Conservation (phyloP, 92 coral and sea anemone species). For the Anthopleura xanthogrammica region DNA sequence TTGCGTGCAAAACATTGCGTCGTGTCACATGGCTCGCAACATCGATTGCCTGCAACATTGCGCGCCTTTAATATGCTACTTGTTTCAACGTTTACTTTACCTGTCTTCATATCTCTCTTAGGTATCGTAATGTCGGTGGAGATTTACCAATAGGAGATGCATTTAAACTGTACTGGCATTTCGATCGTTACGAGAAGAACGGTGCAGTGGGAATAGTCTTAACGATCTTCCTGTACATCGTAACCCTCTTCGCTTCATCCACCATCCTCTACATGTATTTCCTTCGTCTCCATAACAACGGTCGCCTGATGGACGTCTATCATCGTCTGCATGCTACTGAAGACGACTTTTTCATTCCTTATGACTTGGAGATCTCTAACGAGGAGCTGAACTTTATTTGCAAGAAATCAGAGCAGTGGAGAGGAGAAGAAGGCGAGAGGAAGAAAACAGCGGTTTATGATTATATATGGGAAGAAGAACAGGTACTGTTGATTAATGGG, state of each 20-base stretch:
- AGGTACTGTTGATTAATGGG: constrained; percentile 35
- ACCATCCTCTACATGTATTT: constrained; percentile 93
- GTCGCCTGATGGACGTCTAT: constrained; percentile 92
- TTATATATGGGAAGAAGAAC: constrained; percentile 98
- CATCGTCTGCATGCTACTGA: constrained; percentile 91
- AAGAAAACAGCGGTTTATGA: constrained; percentile 94
- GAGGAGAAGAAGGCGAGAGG: constrained; percentile 98
- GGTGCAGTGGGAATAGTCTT: constrained; percentile 95
- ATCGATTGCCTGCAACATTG: background rate
- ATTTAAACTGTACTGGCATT: constrained; percentile 97
- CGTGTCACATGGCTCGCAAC: too few species aligned
- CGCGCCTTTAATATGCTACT: background rate
- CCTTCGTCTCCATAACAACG: constrained; percentile 90
- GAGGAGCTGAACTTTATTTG: constrained; percentile 89
- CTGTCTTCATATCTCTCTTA: background rate
- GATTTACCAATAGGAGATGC: constrained; percentile 95
- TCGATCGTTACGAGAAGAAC: constrained; percentile 91
- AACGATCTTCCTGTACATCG: constrained; percentile 85
- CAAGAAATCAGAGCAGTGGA: constrained; percentile 94
- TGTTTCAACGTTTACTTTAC: background rate
- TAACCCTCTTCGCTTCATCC: constrained; percentile 84
- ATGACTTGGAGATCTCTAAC: constrained; percentile 89
- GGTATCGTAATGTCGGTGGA: constrained; percentile 77
- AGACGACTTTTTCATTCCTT: constrained; percentile 86
- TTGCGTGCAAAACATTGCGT: background rate